Base-by-base conservation (phyloP, 37 sponge, comb jelly and placozoan genomes). In the Halichondria panicea region DNA sequence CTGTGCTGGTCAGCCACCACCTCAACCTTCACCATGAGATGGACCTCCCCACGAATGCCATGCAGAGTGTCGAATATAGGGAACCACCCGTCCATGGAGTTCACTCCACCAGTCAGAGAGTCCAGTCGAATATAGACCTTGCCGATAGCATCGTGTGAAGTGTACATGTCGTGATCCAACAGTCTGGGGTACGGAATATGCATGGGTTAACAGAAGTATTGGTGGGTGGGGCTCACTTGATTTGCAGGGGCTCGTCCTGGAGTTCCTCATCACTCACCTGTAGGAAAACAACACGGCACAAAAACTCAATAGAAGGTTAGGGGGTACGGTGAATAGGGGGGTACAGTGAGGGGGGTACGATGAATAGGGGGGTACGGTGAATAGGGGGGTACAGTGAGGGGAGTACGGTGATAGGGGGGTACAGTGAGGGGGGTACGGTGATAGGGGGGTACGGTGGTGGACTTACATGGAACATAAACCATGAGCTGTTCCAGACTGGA, bases 11-110 rank as follows among this genome's bases (percentile, higher is more conserved):
- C 92, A 39, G 69, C 48, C 37, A 95, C 53, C 41, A 95, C 18
- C 25, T 95, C 71, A 28, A 96, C 89, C 57, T 81, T 79, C 41
- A 93, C 90, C 21, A 30, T 72, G 33, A 96, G 61, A 6, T 81
- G 70, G 37, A 96, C 80, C 69, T 89, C 85, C 13, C 97, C 97
- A 39, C 94, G 57, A 0, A 96, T 81, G 1, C 88, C 94, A 69
- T 89, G 91, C 0, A 94, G 61, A 4, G 94, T 94, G 67, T 94
- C 94, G 53, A 74, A 96, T 42, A 96, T 93, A 15, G 97, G 97
- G 37, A 89, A 96, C 97, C 97, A 96, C 19, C 97, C 97, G 8
- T 79, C 77, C 59, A 96, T 66, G 40, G 15, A 34, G 54, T 37
- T 12, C 15, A 44, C 37, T 66, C 75, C 19, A 43, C 43, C 52